Conservation (phyloP, 2,888 invertebrate genomes). For the Trachelus tabidus region DNA sequence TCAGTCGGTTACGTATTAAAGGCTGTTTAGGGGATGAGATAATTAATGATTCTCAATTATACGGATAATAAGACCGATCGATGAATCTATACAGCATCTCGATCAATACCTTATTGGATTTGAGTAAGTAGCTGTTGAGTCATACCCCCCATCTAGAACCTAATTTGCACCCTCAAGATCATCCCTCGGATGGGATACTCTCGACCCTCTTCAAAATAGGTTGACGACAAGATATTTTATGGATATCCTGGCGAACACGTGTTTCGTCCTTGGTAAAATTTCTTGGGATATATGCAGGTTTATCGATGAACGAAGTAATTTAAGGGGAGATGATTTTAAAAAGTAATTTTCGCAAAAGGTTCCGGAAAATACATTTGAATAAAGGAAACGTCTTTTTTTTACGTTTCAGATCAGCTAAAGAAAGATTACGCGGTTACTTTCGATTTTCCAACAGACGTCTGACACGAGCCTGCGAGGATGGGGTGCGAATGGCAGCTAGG, state of each 20-base stretch:
- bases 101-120: background rate
- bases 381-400: background rate
- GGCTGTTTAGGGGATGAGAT: background rate
- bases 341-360: background rate
- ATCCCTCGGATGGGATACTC: background rate
- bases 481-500: slow-evolving; percentile 54
- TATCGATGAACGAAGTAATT: background rate
- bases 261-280: background rate
- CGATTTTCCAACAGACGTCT: slow-evolving; percentile 67
- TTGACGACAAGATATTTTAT: background rate
- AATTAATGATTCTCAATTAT: background rate
- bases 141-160: background rate
- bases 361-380: background rate
- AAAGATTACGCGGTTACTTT: slow-evolving; percentile 71
- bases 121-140: background rate
- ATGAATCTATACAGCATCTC: background rate
- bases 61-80: background rate
- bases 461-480: slow-evolving; percentile 64
- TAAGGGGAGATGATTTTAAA: background rate
- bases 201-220: background rate
- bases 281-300: background rate
- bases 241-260: too few relatives aligned
- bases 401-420: slow-evolving; percentile 69
- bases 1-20: background rate
- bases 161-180: background rate